phyloP scores from a whole-genome alignment of 2,888 invertebrate species.

The Lutraria lutraria region DNA sequence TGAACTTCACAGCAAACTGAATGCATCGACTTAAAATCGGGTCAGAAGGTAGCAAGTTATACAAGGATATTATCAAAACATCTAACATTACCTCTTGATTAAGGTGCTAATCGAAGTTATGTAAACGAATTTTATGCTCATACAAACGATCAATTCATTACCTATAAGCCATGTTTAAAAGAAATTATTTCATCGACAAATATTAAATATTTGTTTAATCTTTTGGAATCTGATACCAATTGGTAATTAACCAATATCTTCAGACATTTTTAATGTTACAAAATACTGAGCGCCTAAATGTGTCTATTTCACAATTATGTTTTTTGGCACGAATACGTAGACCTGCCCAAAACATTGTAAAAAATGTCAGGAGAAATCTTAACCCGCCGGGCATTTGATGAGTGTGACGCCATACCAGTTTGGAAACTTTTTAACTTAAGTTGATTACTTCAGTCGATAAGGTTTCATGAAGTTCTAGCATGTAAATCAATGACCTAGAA shows the following conservation, averaged over 20 bases:
- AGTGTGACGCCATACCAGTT: background rate
- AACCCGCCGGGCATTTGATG: background rate
- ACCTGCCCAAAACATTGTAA: constrained; percentile 6
- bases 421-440: background rate
- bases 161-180: background rate
- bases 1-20: background rate
- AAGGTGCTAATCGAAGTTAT: constrained; percentile 29
- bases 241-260: constrained; percentile 21
- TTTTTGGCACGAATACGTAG: constrained; percentile 4
- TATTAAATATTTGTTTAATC: constrained; percentile 1
- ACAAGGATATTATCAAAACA: background rate
- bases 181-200: constrained; percentile 30
- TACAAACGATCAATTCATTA: constrained; percentile 28
- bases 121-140: constrained; percentile 25
- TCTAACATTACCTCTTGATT: constrained; percentile 33
- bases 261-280: background rate
- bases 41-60: background rate
- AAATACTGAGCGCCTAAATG: background rate
- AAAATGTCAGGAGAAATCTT: background rate
- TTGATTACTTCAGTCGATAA: background rate
- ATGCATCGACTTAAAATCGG: background rate
- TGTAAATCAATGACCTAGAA: background rate
- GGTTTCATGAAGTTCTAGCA: background rate
- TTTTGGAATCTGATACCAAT: constrained; percentile 23
- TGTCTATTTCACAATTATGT: background rate